These are phyloP conservation scores for Idris sp. DNA, from an alignment of 1,140 invertebrate species.

Conservation along the genomic window DNA sequence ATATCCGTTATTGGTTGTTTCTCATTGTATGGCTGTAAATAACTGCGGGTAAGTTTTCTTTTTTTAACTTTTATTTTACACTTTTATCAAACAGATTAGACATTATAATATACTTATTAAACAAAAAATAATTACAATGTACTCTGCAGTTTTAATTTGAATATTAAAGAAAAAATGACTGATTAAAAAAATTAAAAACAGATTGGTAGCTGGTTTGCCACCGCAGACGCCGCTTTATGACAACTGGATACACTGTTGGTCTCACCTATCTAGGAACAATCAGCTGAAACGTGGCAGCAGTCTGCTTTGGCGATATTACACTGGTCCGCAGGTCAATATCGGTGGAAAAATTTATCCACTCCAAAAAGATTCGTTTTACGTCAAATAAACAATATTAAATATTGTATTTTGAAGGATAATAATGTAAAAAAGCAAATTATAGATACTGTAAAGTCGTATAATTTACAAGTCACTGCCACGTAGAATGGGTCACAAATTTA, in stretches of 20 bases:
- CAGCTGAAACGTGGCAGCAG: conserved; percentile 91
- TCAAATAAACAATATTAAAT: conserved; percentile 20
- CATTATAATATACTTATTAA: no score
- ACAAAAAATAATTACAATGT: no score
- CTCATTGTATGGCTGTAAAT: conserved; percentile 91
- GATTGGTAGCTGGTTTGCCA: conserved; percentile 86
- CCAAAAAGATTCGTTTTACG: conserved; percentile 34
- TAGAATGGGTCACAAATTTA: conserved; percentile 2
- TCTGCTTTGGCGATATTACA: conserved; percentile 88
- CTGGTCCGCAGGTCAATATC: conserved; percentile 80
- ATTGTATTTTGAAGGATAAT: conserved; percentile 17
- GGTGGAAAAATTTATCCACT: conserved; percentile 63
- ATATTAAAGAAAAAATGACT: no score
- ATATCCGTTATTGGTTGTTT: conserved; percentile 92
- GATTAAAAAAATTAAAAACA: conserved; percentile 63
- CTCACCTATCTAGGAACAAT: conserved; percentile 83
- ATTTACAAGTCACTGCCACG: conserved; percentile 24
- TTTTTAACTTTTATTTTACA: background rate
- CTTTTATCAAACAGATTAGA: no score
- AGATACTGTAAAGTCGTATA: conserved; percentile 31
- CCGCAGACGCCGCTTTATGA: conserved; percentile 89
- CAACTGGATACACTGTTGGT: conserved; percentile 89
- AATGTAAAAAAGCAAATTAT: conserved; percentile 36
- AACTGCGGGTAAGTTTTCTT: conserved; percentile 81
- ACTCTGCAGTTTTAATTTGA: no score